Conservation (phyloP, 2,888 invertebrate species). For the Steinernema hermaphroditum region DNA sequence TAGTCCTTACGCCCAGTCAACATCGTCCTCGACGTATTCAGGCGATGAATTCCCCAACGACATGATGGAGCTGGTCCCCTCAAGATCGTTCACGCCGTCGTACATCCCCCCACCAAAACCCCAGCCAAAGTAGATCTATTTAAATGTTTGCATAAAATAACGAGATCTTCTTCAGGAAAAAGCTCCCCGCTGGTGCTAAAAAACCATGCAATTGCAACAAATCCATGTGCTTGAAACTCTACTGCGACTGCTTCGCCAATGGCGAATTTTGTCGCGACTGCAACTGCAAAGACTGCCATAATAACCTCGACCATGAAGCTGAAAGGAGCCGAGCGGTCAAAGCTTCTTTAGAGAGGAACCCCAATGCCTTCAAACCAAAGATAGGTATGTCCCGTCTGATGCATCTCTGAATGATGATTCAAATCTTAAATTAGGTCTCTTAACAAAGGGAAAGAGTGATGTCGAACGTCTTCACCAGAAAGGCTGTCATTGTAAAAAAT, state of each 20-base stretch:
- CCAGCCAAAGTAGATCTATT: background rate
- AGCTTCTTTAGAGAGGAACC: slow-evolving; percentile 91
- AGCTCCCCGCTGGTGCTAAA: slow-evolving; percentile 38
- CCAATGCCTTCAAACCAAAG: slow-evolving; percentile 96
- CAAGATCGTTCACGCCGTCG: background rate
- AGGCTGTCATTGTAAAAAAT: slow-evolving; percentile 97
- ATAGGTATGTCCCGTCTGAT: slow-evolving; percentile 73
- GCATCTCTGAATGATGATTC: slow-evolving; percentile 23
- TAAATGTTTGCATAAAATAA: too few species aligned
- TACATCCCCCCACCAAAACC: slow-evolving; percentile 1
- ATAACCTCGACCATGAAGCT: slow-evolving; percentile 92
- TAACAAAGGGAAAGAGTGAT: slow-evolving; percentile 69
- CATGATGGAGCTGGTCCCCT: background rate
- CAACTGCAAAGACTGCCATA: slow-evolving; percentile 95
- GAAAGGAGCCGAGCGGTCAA: slow-evolving; percentile 85
- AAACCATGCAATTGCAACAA: slow-evolving; percentile 99
- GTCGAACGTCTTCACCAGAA: slow-evolving; percentile 89
- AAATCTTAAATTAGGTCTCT: slow-evolving; percentile 21
- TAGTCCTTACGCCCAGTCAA: slow-evolving; percentile 1
- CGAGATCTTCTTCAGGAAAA: slow-evolving; percentile 39
- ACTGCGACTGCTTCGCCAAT: slow-evolving; percentile 99
- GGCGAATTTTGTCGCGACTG: slow-evolving; percentile 94
- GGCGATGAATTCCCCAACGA: slow-evolving; percentile 9
- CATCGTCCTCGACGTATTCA: background rate
- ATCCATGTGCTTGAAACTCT: slow-evolving; percentile 93